A percentile compares a stretch with the other conserved stretches of the same genome.
Evolutionary conservation across 1,140 invertebrate species (phyloP).

Genomic region (Palaemon carinicauda): DNA sequence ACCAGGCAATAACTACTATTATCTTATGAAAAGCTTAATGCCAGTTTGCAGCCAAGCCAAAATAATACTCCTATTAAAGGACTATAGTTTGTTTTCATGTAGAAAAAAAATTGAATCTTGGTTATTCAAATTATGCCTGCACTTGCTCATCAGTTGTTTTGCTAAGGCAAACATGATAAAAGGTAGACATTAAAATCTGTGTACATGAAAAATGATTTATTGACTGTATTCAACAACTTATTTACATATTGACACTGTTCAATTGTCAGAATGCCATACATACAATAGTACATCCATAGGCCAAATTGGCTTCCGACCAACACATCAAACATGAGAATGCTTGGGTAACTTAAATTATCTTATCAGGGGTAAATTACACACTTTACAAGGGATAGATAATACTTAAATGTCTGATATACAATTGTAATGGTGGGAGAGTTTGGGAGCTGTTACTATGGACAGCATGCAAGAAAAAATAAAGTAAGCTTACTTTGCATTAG

Average conservation of each 20-base stretch:
- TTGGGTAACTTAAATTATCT: constrained; percentile 47
- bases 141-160: too few species aligned
- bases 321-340: constrained; percentile 55
- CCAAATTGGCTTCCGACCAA: constrained; percentile 22
- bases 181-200: too few species aligned
- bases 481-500: neutral
- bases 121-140: too few species aligned
- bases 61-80: too few species aligned
- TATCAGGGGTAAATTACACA: constrained; percentile 16
- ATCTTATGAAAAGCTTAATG: too few species aligned
- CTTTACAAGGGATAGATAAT: constrained; percentile 33
- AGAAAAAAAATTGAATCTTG: too few species aligned
- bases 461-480: neutral
- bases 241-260: constrained; percentile 53
- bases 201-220: constrained; percentile 51
- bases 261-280: constrained; percentile 41
- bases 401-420: constrained; percentile 42
- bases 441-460: constrained; percentile 15
- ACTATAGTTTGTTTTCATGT: too few species aligned
- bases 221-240: constrained; percentile 54
- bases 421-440: constrained; percentile 35
- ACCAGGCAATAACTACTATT: too few species aligned
- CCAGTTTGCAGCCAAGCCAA: too few species aligned
- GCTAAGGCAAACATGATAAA: too few species aligned
- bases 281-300: constrained; percentile 41